Conservation (phyloP, 2,113 vertebrate genomes). For the Dasypus novemcinctus region DNA sequence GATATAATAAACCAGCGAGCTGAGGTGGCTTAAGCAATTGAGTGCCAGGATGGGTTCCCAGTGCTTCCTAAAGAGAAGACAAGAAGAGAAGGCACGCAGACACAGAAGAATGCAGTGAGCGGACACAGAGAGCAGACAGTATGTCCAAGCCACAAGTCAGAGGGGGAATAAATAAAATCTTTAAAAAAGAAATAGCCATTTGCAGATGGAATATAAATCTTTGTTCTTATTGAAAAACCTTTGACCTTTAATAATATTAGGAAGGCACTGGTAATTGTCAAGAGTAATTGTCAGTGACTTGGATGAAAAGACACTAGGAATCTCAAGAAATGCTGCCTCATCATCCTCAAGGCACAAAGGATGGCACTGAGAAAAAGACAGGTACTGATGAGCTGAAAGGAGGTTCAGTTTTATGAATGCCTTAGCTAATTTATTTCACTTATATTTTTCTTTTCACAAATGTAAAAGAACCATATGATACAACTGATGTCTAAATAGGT, state of each 20-base stretch:
- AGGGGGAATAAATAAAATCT: too few relatives aligned
- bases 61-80: too few relatives aligned
- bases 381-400: neutral
- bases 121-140: too few relatives aligned
- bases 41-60: too few relatives aligned
- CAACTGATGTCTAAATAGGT: neutral
- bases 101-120: too few relatives aligned
- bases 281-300: neutral
- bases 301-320: neutral
- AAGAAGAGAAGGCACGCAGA: too few relatives aligned
- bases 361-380: accelerated
- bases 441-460: neutral
- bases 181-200: too few relatives aligned
- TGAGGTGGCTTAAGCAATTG: too few relatives aligned
- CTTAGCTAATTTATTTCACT: neutral
- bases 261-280: neutral
- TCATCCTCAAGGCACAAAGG: neutral
- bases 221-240: neutral
- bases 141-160: too few relatives aligned
- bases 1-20: too few relatives aligned
- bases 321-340: neutral
- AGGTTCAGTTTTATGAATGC: accelerated
- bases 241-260: neutral
- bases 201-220: neutral
- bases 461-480: neutral